Evolutionary conservation across 2,888 invertebrate species (phyloP).

Genomic region (Adineta ricciae): DNA sequence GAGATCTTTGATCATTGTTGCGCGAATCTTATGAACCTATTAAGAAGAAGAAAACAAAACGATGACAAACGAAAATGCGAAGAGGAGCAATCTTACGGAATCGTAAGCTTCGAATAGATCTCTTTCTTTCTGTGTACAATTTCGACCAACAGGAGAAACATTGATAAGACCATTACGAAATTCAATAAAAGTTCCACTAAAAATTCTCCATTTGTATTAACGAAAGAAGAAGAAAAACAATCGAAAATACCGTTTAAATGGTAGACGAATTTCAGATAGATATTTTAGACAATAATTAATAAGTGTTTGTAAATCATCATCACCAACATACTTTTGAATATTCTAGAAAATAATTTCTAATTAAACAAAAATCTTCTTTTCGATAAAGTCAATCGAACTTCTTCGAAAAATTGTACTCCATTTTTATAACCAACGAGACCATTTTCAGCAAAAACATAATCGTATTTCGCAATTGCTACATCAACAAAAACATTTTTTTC

Average conservation of each 20-base stretch:
- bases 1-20: slow-evolving; percentile 71
- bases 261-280: slow-evolving; percentile 71
- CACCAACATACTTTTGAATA: slow-evolving; percentile 70
- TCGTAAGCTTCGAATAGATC: slow-evolving; percentile 76
- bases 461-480: slow-evolving; percentile 63
- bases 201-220: too few relatives aligned
- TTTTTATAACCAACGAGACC: slow-evolving; percentile 75
- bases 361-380: too few relatives aligned
- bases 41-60: not conserved
- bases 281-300: slow-evolving; percentile 81
- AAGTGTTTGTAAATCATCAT: slow-evolving; percentile 72
- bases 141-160: slow-evolving; percentile 83
- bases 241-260: slow-evolving; percentile 71
- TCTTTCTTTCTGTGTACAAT: slow-evolving; percentile 75
- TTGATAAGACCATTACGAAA: slow-evolving; percentile 93
- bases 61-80: too few relatives aligned
- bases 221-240: too few relatives aligned
- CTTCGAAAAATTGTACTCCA: slow-evolving; percentile 59
- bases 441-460: slow-evolving; percentile 91
- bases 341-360: too few relatives aligned
- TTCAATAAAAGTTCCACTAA: slow-evolving; percentile 85
- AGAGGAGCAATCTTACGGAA: slow-evolving; percentile 52
- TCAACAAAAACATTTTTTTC: slow-evolving; percentile 30
- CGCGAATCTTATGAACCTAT: slow-evolving; percentile 63
- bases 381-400: slow-evolving; percentile 49